Conservation (phyloP, 2,888 invertebrate species). For the Himalopsyche anomala region DNA sequence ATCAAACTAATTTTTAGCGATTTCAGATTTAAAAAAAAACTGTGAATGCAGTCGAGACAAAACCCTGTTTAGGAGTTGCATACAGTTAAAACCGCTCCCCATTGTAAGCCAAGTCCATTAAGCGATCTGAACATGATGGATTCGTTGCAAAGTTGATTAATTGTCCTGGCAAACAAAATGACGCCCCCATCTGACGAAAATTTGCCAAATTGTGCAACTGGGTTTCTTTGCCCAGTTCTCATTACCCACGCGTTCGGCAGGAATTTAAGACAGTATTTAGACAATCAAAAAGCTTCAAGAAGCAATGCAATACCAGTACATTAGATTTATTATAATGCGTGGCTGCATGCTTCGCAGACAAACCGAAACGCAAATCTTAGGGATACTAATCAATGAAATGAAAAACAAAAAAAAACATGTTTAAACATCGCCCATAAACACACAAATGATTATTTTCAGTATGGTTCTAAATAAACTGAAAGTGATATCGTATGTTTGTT, state of each 20-base stretch:
- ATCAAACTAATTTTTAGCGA: no score
- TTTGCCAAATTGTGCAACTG: slow-evolving; percentile 16
- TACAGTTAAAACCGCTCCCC: background rate
- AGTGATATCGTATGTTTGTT: no score
- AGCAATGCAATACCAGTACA: background rate
- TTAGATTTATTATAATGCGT: slow-evolving; percentile 8
- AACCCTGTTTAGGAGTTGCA: background rate
- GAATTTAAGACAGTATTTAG: slow-evolving; percentile 3
- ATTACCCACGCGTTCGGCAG: background rate
- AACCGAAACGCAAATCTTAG: background rate
- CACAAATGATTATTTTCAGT: no score
- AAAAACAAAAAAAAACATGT: no score
- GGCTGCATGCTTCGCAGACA: background rate
- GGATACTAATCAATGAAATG: no score
- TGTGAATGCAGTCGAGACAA: background rate
- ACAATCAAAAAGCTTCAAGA: slow-evolving; percentile 30
- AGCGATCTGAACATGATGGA: slow-evolving; percentile 16
- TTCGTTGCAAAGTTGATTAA: slow-evolving; percentile 16
- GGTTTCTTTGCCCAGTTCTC: background rate
- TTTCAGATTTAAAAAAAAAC: no score
- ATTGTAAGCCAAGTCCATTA: slow-evolving; percentile 20
- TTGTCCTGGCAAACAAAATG: slow-evolving; percentile 1
- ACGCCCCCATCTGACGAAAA: slow-evolving; percentile 4
- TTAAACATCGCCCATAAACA: no score
- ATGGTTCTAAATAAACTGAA: no score